Evolutionary conservation across 2,888 invertebrate genomes (phyloP).

Genomic region (Biston stratarius): DNA sequence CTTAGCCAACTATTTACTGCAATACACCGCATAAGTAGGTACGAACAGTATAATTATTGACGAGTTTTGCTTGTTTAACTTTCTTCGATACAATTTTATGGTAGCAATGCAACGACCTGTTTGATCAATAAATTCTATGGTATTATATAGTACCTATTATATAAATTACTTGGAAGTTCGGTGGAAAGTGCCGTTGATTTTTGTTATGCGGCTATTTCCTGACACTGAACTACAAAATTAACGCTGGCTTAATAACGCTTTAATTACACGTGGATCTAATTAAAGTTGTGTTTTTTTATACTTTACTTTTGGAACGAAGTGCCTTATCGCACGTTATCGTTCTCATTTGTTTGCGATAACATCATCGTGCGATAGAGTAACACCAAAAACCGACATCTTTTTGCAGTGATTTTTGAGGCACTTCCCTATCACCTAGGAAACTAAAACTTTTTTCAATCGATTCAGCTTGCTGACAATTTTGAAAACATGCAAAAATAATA

Average conservation of each 20-base stretch:
- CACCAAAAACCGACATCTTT: too few relatives aligned
- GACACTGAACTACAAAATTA: conserved; percentile 8
- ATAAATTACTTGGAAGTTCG: conserved; percentile 34
- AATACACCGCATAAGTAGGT: conserved; percentile 46
- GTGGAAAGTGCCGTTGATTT: conserved; percentile 28
- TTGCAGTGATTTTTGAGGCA: too few relatives aligned
- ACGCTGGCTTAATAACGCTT: neutral
- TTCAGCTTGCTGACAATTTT: too few relatives aligned
- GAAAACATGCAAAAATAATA: too few relatives aligned
- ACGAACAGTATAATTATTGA: conserved; percentile 55
- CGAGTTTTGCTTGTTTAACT: conserved; percentile 64
- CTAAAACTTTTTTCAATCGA: too few relatives aligned
- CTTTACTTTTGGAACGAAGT: too few relatives aligned
- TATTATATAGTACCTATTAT: conserved; percentile 38
- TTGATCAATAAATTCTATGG: conserved; percentile 38
- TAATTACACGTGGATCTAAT: neutral
- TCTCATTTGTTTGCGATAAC: too few relatives aligned
- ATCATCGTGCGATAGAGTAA: too few relatives aligned
- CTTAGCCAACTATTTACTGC: conserved; percentile 42
- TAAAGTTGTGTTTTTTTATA: too few relatives aligned
- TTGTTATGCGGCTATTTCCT: conserved; percentile 23
- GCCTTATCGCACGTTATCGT: too few relatives aligned
- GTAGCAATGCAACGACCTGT: conserved; percentile 36
- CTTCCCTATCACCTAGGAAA: too few relatives aligned
- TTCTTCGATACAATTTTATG: conserved; percentile 61